Evolutionary conservation across 2,113 vertebrate genomes (phyloP), one percentile per base, ranked within the genome.

Genomic region (Guaruba guarouba): DNA sequence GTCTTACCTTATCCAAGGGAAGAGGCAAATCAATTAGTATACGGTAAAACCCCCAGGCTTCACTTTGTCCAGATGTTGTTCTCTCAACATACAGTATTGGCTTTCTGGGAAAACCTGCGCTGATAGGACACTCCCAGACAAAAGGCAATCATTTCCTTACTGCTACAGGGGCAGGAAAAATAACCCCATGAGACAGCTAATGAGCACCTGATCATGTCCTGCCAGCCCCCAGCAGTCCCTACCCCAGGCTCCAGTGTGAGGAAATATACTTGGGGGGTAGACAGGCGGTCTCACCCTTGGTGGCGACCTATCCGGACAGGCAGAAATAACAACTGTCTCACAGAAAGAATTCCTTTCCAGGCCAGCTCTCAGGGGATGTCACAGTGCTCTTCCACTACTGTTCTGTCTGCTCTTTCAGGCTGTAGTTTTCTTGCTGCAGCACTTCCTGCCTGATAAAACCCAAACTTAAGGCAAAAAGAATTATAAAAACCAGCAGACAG

Each of bases 381-480:
- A 81, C 17, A 33, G 55, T 62, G 44, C 61, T 82, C 49, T 35
- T 62, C 31, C 41, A 22, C 68, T 82, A 35, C 23, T 33, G 25
- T 29, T 61, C n/a, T 59, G 28, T 52, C 41, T 77, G 35, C 28
- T 84, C 31, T 78, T 85, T 48, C 49, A 84, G 51, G 41, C 66
- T 93, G 69, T 39, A 52, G 49, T 68, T 57, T 55, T 82, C 90
- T 73, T 69, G 25, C 80, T 87, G 80, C 43, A 84, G 43, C 39
- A 46, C 37, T 46, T 81, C 83, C 62, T 62, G 27, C 68, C 63
- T 70, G 52, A 69, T 43, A 71, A 94, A 95, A 90, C 14, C n/a
- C 77, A 92, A 89, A 94, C 49, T 95, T 88, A 81, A 91, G 67
- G 80, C 88, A 91, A 95, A 59, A 71, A 86, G 63, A 52, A 86